Percentiles rank a stretch among this genome's conserved stretches.
These are phyloP conservation scores for Branchipolynoe longqiensis DNA, from an alignment of 2,888 invertebrate genomes.

Conservation along the genomic window DNA sequence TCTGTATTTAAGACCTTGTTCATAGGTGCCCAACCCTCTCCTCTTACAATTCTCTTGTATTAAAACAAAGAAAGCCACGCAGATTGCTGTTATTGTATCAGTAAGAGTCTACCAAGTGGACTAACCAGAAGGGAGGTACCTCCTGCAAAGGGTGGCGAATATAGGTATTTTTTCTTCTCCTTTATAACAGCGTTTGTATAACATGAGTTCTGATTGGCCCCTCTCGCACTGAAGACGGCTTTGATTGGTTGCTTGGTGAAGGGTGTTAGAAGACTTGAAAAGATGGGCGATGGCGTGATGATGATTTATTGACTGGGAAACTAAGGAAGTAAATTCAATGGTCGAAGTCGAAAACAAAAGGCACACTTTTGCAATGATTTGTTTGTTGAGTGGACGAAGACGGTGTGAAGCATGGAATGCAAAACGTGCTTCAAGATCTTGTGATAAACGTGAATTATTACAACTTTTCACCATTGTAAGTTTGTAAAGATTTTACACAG, in stretches of 20 bases:
- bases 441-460: conserved; percentile 52
- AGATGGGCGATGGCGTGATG: conserved; percentile 20
- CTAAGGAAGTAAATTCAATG: neutral
- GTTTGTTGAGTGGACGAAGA: conserved; percentile 6
- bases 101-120: neutral
- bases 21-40: conserved; percentile 31
- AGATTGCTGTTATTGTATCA: conserved; percentile 15
- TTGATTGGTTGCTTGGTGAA: conserved; percentile 6
- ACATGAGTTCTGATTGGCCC: conserved; percentile 20
- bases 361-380: conserved; percentile 42
- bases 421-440: conserved; percentile 55
- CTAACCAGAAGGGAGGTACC: conserved; percentile 29
- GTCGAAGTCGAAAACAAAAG: neutral
- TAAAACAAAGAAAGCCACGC: conserved; percentile 4
- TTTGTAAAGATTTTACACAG: conserved; percentile 56
- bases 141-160: neutral
- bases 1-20: conserved; percentile 57
- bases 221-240: neutral
- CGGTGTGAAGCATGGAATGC: conserved; percentile 43
- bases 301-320: neutral
- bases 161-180: conserved; percentile 15
- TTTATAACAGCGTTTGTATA: neutral
- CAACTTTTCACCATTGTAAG: conserved; percentile 56
- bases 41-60: neutral
- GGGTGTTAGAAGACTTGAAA: neutral